Conservation (phyloP, 1,140 invertebrate species). For the Melanaphis sacchari region DNA sequence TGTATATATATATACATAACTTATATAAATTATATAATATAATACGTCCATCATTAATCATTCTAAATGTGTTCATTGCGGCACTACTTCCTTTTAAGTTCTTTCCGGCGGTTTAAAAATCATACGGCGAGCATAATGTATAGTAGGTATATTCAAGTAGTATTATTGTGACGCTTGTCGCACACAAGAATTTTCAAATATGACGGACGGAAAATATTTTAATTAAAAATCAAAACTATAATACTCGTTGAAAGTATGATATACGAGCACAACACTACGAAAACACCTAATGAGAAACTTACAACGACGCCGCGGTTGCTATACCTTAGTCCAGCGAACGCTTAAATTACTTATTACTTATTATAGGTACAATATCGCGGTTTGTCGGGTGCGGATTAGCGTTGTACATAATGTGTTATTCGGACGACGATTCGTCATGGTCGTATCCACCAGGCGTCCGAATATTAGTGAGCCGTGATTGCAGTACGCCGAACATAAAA, state of each 20-base stretch:
- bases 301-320: neutral
- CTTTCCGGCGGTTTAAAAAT: neutral
- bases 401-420: neutral
- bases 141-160: neutral
- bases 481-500: neutral
- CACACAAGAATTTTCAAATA: neutral
- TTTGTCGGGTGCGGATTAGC: neutral
- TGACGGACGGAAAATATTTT: neutral
- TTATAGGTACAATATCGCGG: neutral
- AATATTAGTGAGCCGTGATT: neutral
- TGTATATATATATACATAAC: neutral
- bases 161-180: neutral
- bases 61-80: neutral
- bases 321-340: no score
- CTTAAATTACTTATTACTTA: neutral
- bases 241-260: neutral
- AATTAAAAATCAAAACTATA: neutral
- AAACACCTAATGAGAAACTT: neutral
- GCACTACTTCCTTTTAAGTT: neutral
- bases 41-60: neutral
- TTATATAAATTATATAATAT: constrained; percentile 13
- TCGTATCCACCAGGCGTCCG: neutral
- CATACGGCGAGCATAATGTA: neutral
- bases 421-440: neutral
- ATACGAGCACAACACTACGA: neutral